Conservation (phyloP, 2,888 invertebrate genomes). For the Agelastica alni region DNA sequence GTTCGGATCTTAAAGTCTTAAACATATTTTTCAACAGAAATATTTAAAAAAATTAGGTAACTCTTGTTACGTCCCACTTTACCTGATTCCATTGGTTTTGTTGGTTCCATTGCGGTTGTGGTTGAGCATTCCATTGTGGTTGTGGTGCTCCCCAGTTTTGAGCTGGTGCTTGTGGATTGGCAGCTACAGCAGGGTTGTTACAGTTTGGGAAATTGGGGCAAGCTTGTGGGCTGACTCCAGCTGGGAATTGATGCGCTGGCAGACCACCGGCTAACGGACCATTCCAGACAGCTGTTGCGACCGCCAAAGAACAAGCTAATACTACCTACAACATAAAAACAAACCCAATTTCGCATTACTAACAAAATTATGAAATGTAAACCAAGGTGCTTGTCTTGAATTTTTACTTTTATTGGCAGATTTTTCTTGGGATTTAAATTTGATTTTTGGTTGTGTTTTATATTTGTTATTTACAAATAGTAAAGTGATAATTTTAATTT, state of each 20-base stretch:
- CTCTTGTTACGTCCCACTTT: too few species aligned
- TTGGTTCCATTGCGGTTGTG: constrained; percentile 31
- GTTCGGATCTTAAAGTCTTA: too few species aligned
- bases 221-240: constrained; percentile 55
- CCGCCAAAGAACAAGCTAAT: constrained; percentile 50
- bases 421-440: too few species aligned
- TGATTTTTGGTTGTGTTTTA: too few species aligned
- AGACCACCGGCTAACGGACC: constrained; percentile 55
- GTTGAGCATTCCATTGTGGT: constrained; percentile 34
- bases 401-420: too few species aligned
- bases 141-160: constrained; percentile 33
- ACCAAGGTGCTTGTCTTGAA: background rate
- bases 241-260: constrained; percentile 53
- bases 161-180: constrained; percentile 46
- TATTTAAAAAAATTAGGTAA: too few species aligned
- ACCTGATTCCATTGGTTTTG: constrained; percentile 25
- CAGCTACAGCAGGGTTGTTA: constrained; percentile 53
- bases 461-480: too few species aligned
- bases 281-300: constrained; percentile 50
- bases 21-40: too few species aligned
- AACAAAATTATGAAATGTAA: constrained; percentile 2
- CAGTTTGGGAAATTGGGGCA: constrained; percentile 57
- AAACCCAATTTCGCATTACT: too few species aligned
- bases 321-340: constrained; percentile 42
- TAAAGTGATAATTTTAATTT: too few species aligned